Percentiles rank a stretch among this genome's conserved stretches.
Evolutionary conservation across 2,888 invertebrate genomes (phyloP).

Genomic region (Pomacea canaliculata): DNA sequence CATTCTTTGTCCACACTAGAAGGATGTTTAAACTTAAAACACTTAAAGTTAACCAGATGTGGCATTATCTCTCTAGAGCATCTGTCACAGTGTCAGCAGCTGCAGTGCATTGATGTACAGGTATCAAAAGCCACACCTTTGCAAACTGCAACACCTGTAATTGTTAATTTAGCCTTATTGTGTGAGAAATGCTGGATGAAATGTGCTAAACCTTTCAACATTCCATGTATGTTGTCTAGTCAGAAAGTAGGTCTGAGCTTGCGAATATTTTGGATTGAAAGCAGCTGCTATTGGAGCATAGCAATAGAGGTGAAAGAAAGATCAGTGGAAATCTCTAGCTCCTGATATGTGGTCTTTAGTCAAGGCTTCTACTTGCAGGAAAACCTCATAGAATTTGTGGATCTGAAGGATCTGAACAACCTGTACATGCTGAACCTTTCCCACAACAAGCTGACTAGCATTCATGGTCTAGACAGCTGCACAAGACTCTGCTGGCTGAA

Average conservation of each 20-base stretch:
- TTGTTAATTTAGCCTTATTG: neutral
- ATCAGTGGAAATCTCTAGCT: too few species aligned
- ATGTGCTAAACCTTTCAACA: neutral
- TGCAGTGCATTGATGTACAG: constrained; percentile 60
- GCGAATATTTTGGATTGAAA: too few species aligned
- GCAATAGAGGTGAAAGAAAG: too few species aligned
- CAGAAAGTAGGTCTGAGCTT: too few species aligned
- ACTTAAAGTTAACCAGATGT: constrained; percentile 56
- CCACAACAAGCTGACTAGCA: constrained; percentile 55
- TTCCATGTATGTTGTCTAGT: neutral
- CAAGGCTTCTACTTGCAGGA: constrained; percentile 35
- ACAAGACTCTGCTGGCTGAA: constrained; percentile 60
- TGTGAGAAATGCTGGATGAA: neutral
- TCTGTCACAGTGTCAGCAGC: constrained; percentile 56
- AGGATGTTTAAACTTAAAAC: constrained; percentile 58
- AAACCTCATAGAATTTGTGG: constrained; percentile 59
- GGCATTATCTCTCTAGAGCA: constrained; percentile 58
- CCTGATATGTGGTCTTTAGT: too few species aligned
- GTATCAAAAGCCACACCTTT: constrained; percentile 35
- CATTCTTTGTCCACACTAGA: constrained; percentile 55
- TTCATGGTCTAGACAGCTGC: constrained; percentile 65
- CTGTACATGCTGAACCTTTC: constrained; percentile 60
- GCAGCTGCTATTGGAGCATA: too few species aligned
- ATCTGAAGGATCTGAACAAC: constrained; percentile 55
- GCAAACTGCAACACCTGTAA: neutral